Conservation (phyloP, 2,113 vertebrate genomes). For the Psittacara wagleri region DNA sequence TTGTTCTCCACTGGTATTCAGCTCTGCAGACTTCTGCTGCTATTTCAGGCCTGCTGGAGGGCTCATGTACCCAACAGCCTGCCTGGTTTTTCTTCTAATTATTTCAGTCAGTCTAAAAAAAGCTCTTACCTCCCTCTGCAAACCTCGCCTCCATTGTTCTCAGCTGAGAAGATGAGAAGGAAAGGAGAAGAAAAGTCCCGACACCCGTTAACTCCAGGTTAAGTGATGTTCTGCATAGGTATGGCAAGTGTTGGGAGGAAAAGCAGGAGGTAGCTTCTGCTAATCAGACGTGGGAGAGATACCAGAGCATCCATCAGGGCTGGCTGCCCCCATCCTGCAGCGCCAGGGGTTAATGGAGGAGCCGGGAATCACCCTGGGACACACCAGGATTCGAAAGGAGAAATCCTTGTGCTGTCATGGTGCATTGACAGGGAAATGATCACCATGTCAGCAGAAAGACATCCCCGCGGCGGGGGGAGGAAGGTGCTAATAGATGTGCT, state of each 20-base stretch:
- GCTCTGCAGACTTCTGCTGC: constrained; percentile 57
- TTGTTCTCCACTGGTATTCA: constrained; percentile 56
- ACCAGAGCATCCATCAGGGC: not conserved
- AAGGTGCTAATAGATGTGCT: not conserved
- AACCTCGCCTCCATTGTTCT: constrained; percentile 46
- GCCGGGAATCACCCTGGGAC: not conserved
- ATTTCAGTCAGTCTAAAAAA: constrained; percentile 62
- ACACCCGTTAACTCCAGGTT: not conserved
- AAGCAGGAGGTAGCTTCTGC: not conserved
- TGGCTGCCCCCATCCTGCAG: not conserved
- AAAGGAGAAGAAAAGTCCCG: not conserved
- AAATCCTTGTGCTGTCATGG: constrained; percentile 25
- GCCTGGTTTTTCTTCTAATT: constrained; percentile 57
- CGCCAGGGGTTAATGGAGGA: constrained; percentile 42
- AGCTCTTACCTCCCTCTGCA: constrained; percentile 52
- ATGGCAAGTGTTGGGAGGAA: not conserved
- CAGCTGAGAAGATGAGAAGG: not conserved
- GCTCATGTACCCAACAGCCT: constrained; percentile 47
- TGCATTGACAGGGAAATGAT: not conserved
- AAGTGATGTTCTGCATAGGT: not conserved
- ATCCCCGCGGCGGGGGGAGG: not conserved
- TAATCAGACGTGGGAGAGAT: not conserved
- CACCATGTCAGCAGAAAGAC: not conserved
- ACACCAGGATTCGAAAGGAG: not conserved
- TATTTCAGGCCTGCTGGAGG: constrained; percentile 58